These are phyloP conservation scores for Lytechinus pictus DNA, from an alignment of 35 echinoderm and acorn worm genomes.

Conservation along the genomic window DNA sequence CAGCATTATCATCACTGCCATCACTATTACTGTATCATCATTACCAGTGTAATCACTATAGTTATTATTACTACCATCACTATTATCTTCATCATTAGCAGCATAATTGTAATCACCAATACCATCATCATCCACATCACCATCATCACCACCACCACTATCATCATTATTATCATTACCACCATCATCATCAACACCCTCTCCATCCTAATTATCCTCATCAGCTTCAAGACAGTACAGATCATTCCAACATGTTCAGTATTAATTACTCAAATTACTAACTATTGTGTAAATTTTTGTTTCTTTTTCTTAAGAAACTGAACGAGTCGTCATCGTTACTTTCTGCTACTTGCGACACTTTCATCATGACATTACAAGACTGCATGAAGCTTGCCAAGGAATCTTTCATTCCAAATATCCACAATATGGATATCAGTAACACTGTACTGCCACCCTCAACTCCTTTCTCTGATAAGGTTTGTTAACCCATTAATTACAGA, in stretches of 20 bases:
- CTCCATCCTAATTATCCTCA: too few species aligned
- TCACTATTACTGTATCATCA: too few species aligned
- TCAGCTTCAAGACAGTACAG: too few species aligned
- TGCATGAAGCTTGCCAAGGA: constrained; percentile 93
- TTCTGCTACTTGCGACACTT: constrained; percentile 89
- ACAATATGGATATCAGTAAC: constrained; percentile 66
- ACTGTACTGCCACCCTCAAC: constrained; percentile 82
- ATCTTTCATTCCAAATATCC: constrained; percentile 73
- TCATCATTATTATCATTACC: too few species aligned
- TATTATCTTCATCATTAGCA: not conserved
- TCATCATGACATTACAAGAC: constrained; percentile 87
- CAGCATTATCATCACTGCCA: too few species aligned
- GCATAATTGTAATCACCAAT: not conserved
- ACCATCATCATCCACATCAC: not conserved
- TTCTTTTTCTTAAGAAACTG: constrained; percentile 64
- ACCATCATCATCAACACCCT: too few species aligned
- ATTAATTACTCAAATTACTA: not conserved
- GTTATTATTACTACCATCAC: too few species aligned
- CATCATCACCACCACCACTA: not conserved
- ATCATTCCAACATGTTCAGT: too few species aligned
- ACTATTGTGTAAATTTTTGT: not conserved
- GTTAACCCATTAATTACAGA: not conserved
- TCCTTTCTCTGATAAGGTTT: constrained; percentile 62
- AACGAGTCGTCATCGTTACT: constrained; percentile 85
- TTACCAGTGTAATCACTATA: too few species aligned